These are phyloP conservation scores for Myiagra hebetior DNA, from an alignment of 2,113 vertebrate species.

Conservation along the genomic window DNA sequence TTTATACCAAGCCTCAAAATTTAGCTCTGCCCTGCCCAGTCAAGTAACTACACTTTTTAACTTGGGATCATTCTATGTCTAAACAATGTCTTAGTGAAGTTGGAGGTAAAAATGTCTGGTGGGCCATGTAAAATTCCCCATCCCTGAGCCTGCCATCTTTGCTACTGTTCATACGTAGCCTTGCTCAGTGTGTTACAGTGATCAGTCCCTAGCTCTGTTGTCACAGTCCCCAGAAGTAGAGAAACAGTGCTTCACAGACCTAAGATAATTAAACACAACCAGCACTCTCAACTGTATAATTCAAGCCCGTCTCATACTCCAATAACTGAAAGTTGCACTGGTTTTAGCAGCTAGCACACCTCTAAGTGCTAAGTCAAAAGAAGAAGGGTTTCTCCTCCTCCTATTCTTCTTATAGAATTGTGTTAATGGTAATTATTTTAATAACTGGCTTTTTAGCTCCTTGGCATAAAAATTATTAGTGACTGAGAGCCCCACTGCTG, in stretches of 20 bases:
- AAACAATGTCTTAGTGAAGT: neutral
- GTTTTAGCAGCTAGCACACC: neutral
- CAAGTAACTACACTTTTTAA: neutral
- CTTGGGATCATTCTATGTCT: neutral
- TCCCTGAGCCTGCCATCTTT: neutral
- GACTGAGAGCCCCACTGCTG: neutral
- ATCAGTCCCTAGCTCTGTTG: neutral
- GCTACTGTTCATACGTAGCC: neutral
- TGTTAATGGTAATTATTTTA: neutral
- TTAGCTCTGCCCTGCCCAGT: neutral
- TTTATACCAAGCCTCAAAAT: neutral
- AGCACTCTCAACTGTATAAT: neutral
- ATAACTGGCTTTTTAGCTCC: neutral
- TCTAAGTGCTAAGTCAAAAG: neutral
- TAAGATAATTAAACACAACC: neutral
- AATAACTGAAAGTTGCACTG: neutral
- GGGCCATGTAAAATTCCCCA: neutral
- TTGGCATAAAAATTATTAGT: neutral
- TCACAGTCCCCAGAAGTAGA: neutral
- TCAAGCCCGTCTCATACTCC: neutral
- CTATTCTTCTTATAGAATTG: neutral
- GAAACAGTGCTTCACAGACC: neutral
- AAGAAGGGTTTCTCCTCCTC: neutral
- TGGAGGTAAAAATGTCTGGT: neutral
- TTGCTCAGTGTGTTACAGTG: rapidly evolving